Evolutionary conservation across 2,113 vertebrate genomes (phyloP), one percentile per base, ranked within the genome.

Genomic region (Enhydra lutris): DNA sequence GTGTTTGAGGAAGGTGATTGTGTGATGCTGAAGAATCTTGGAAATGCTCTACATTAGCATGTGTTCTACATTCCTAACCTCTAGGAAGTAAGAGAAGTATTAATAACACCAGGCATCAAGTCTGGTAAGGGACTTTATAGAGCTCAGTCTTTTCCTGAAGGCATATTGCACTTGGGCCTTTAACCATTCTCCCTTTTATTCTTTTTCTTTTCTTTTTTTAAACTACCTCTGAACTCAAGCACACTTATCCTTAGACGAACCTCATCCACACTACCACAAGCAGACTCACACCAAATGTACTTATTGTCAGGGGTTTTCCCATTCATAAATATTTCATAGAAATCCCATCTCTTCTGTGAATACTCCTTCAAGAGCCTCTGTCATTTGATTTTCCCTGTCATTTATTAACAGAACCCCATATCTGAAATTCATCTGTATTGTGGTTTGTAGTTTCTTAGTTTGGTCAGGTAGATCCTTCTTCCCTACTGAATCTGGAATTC

Each of bases 241-340:
- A 55, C 29, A 65, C 23, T 81, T 45, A 45, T 71, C 20, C 47
- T 69, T 63, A 95, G 92, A 95, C 29, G 93, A 97, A 59, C 26
- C 10, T 94, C 61, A 36, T 73, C 29, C 57, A 88, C 74, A 24
- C 39, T 21, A 87, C 29, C 20, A 50, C 23, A 36, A 71, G 31
- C 52, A 74, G 55, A 94, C 17, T 83, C 87, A 87, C 4, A 15
- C 8, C 18, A 47, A 63, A 55, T 21, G 74, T 36, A 45, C 36
- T 82, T 91, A 85, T 17, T 87, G 20, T 78, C 57, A 65, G 88
- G 34, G 15, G 42, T 2, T n/a, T 84, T 95, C 81, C 36, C 12
- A 24, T 94, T 73, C 55, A 71, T 76, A 87, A 96, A 87, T 55
- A 36, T 31, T 17, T 63, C 47, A 81, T 52, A 97, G n/a, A 92